Evolutionary conservation across 2,888 invertebrate species (phyloP), one percentile per base, ranked within the genome.

Genomic region (Trypoxylon attenuatum): DNA sequence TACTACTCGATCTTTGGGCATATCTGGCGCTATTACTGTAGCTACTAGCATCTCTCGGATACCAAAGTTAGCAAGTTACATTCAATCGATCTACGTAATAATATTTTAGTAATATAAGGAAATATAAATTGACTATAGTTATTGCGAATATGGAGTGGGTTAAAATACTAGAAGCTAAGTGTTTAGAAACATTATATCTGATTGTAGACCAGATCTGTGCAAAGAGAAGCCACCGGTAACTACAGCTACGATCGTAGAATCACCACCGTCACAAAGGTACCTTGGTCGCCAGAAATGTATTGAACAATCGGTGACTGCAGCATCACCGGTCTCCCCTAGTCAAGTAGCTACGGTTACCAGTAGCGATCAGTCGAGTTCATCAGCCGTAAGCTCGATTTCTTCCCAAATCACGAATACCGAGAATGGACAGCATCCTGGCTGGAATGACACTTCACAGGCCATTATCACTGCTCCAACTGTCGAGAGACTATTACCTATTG

Each of bases 401-500:
- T 79, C 87, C 41, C 83, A 86, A 73, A 59, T 84, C 18, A 81
- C 84, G 47, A 79, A 82, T 50, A 83, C 80, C 1, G 85, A 84
- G 18, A 82, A 83, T 23, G 82, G 81, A 1, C 83, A 83, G 25
- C 78, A 81, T 29, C 60, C 67, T 2, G 60, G 69, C n/a, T 80
- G 78, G 71, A 63, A 65, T 25, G 56, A 59, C 2, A 68, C 54
- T 59, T 57, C 72, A 5, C 77, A 78, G 42, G 80, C 77, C 25
- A 69, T 74, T 15, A 60, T 33, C n/a, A 33, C 69, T 1, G 66
- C 84, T 23, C 87, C 88, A 43, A 74, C 88, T 68, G 72, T 90
- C 16, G 91, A 91, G 82, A 83, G 91, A 65, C 84, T 91, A 19
- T 82, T 91, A 50, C 91, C 91, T 0, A 90, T 91, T 65, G 91